Percentiles rank a stretch among this genome's conserved stretches.
Evolutionary conservation across 2,797 vertebrate genomes (phyloP).

Genomic region (Coilia nasus): DNA sequence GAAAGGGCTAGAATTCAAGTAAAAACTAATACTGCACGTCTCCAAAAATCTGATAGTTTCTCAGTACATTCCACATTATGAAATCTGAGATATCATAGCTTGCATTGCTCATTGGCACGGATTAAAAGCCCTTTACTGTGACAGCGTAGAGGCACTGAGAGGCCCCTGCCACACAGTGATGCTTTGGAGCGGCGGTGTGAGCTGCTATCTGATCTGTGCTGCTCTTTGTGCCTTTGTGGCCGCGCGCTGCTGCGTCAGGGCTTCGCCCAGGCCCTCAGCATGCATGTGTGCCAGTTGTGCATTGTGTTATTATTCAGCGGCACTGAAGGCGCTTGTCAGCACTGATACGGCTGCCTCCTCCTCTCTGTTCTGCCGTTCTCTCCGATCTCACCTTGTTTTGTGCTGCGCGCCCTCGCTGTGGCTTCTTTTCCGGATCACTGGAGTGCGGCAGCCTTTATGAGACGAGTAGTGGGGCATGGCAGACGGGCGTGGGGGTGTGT

Average conservation of each 20-base stretch:
- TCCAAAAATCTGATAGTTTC: background rate
- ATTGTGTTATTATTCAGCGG: background rate
- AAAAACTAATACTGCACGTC: no score
- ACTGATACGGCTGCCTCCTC: background rate
- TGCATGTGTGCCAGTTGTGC: background rate
- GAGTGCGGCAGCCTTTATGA: slow-evolving; percentile 8
- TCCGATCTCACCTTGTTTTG: background rate
- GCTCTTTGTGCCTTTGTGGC: background rate
- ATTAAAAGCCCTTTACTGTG: background rate
- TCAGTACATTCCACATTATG: background rate
- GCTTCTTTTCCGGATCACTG: background rate
- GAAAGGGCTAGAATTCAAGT: no score
- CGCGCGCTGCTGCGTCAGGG: background rate
- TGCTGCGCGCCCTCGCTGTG: background rate
- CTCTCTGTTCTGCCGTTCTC: background rate
- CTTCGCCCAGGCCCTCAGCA: background rate
- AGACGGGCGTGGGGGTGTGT: background rate
- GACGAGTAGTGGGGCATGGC: slow-evolving; percentile 12
- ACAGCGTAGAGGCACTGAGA: background rate
- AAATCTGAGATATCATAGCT: background rate
- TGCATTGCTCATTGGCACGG: background rate
- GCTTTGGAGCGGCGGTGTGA: background rate
- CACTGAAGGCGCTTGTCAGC: slow-evolving; percentile 5
- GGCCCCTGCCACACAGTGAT: background rate
- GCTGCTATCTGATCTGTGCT: background rate